Evolutionary conservation across 2,888 invertebrate genomes (phyloP), one percentile per base, ranked within the genome.

Genomic region (Pachycephus smyrnensis): DNA sequence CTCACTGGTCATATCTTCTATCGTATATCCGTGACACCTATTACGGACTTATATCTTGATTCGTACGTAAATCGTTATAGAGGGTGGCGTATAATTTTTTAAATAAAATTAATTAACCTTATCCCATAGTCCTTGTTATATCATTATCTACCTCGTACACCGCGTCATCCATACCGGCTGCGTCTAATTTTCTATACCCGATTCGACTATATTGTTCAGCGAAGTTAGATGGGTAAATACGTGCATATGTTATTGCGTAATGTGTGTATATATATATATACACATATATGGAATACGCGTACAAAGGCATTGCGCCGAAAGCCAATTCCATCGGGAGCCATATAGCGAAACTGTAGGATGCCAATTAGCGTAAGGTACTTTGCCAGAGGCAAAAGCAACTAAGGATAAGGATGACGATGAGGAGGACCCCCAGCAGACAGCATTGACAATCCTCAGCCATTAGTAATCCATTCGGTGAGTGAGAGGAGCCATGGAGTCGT

Each of bases 401-500:
- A 9, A 55, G 55, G 55, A 55, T 55, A 55, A 55, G 55, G 55
- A 55, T 55, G 55, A 55, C 55, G 55, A 23, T 2, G 55, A 55
- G 23, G 55, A 55, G 55, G 55, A 55, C 1, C 55, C 55, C 23
- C n/a, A n/a, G 55, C 55, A 55, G 55, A 55, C 23, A 23, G 55
- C 55, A 55, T 55, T 55, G 55, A 55, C 55, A 55, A 55, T 55
- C 55, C 6, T 55, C 78, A 76, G 33, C 77, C 81, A 77, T 77
- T 79, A 77, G 78, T 77, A 78, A 78, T 77, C 68, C 79, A 79
- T 79, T 73, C 73, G 80, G 79, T 80, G 79, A 82, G 80, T 80
- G 77, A 80, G 80, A 81, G 79, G 75, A 80, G 80, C 81, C 74
- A 75, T 79, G 81, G 40, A 6, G 15, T 15, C 40, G 73, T 68